Evolutionary conservation across 2,797 vertebrate genomes (phyloP).

Genomic region (Neosalanx taihuensis): DNA sequence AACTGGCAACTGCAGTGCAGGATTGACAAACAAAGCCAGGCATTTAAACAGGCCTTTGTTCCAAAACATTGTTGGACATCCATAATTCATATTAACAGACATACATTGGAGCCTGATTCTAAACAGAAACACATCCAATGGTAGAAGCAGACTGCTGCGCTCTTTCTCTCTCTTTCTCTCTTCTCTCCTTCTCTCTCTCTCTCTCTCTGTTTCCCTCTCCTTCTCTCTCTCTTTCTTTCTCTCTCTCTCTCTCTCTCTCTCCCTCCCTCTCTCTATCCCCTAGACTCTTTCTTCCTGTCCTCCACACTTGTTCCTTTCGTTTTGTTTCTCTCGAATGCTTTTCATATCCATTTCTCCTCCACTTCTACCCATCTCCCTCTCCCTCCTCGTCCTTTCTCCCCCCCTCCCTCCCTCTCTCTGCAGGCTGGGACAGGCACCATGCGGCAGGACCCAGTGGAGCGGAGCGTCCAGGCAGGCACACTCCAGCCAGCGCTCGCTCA

Average conservation of each 20-base stretch:
- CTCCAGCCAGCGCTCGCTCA: not conserved
- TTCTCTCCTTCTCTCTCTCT: no score
- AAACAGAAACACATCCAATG: no score
- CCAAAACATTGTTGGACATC: not conserved
- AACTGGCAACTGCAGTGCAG: not conserved
- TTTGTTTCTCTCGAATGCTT: not conserved
- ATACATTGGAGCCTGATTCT: no score
- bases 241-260: not conserved
- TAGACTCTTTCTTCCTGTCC: not conserved
- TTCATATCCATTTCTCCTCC: not conserved
- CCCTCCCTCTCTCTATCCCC: not conserved
- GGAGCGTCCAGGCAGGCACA: conserved; percentile 6
- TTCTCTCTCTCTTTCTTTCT: not conserved
- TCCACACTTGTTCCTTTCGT: not conserved
- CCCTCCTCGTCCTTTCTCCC: not conserved
- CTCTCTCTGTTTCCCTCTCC: no score
- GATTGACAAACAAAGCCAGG: conserved; percentile 6
- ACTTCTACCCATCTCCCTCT: not conserved
- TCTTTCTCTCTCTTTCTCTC: no score
- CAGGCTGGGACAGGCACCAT: conserved; percentile 29
- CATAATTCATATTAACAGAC: no score
- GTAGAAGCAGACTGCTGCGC: no score
- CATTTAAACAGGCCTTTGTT: conserved; percentile 10
- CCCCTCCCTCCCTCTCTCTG: conserved; percentile 34
- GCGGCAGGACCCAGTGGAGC: conserved; percentile 33